A percentile compares a stretch with the other conserved stretches of the same genome.
Conservation (phyloP, 2,113 vertebrate genomes). For the Stictonetta naevosa region DNA sequence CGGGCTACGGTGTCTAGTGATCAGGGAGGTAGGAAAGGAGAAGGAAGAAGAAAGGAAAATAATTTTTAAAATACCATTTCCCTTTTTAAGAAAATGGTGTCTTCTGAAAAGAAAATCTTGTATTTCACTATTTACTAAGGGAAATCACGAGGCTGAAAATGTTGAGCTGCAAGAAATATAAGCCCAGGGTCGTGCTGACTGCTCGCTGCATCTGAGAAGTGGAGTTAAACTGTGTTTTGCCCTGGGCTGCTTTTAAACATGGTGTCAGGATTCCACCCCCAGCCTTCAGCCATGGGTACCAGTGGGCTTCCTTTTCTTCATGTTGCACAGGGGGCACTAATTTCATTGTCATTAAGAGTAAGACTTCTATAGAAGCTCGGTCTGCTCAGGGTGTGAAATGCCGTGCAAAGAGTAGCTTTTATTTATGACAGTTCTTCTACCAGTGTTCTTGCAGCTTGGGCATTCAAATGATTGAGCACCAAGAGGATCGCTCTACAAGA, state of each 20-base stretch:
- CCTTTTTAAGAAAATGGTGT: background rate
- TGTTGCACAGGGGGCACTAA: fast-evolving
- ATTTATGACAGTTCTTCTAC: background rate
- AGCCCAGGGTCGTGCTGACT: background rate
- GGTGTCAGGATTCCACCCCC: background rate
- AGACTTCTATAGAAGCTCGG: background rate
- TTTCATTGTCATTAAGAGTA: background rate
- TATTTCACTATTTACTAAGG: background rate
- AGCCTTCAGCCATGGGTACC: background rate
- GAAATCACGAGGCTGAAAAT: background rate
- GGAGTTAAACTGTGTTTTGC: background rate
- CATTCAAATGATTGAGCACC: background rate
- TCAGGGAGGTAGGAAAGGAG: background rate
- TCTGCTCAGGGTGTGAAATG: background rate
- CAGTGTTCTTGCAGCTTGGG: background rate
- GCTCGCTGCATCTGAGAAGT: background rate
- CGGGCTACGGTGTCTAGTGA: background rate
- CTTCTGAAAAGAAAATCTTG: background rate
- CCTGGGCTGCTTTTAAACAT: background rate
- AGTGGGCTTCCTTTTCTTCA: fast-evolving
- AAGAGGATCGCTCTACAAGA: background rate
- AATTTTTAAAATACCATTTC: background rate
- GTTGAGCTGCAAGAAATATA: background rate
- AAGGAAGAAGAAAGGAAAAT: background rate
- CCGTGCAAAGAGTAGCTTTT: background rate